phyloP scores from a whole-genome alignment of 2,888 invertebrate species.

The Leucophenga montana region DNA sequence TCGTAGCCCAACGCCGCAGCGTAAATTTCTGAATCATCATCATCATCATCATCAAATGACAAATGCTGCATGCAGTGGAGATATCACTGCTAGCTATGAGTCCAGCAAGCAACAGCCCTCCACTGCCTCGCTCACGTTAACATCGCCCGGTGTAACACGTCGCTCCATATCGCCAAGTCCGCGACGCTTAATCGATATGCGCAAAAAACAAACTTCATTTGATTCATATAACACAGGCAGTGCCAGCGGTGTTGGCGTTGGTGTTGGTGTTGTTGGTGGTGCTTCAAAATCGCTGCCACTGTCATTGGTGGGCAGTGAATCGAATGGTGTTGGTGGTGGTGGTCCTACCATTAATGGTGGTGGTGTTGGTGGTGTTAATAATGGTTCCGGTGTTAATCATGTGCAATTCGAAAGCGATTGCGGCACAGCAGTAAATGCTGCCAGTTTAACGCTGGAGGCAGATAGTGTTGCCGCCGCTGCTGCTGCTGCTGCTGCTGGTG shows the following conservation, averaged over 20 bases:
- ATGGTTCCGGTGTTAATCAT: slow-evolving; percentile 38
- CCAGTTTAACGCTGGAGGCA: slow-evolving; percentile 14
- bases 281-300: slow-evolving; percentile 64
- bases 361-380: background rate
- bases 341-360: no score
- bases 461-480: slow-evolving; percentile 19
- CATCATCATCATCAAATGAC: slow-evolving; percentile 2
- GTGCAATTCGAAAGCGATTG: slow-evolving; percentile 54
- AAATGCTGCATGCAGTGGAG: slow-evolving; percentile 13
- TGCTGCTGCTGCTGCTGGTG: slow-evolving; percentile 12
- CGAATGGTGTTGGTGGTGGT: slow-evolving; percentile 16
- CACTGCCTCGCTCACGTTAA: slow-evolving; percentile 34
- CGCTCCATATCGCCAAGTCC: slow-evolving; percentile 73
- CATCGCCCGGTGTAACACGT: slow-evolving; percentile 59
- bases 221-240: slow-evolving; percentile 56
- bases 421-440: slow-evolving; percentile 11
- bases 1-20: slow-evolving; percentile 75
- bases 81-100: background rate
- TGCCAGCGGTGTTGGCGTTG: background rate
- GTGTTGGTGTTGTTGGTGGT: slow-evolving; percentile 11
- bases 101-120: background rate
- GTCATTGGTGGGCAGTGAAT: slow-evolving; percentile 35
- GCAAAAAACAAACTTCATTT: slow-evolving; percentile 69
- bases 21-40: slow-evolving; percentile 71
- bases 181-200: slow-evolving; percentile 68